Conservation (phyloP, 2,113 vertebrate species). For the Nycticorax nycticorax region DNA sequence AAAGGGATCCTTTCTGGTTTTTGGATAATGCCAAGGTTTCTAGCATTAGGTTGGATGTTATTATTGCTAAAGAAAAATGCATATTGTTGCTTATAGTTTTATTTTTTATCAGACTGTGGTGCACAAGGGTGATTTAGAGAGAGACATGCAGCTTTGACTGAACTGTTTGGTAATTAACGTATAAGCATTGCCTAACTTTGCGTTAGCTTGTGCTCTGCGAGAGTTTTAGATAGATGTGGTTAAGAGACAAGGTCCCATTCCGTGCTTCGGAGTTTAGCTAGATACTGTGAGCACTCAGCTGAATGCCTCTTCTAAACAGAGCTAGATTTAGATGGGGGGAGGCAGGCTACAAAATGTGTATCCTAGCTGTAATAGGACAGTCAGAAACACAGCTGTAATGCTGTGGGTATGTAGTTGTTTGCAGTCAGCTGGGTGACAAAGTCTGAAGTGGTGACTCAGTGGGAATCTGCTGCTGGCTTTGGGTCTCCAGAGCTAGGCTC, state of each 20-base stretch:
- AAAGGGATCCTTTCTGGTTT: neutral
- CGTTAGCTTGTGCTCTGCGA: neutral
- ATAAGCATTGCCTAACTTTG: neutral
- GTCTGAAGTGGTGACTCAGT: neutral
- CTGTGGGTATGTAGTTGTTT: neutral
- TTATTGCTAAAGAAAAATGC: neutral
- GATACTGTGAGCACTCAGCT: neutral
- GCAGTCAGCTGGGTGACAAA: neutral
- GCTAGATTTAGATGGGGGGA: neutral
- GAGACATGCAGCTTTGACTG: neutral
- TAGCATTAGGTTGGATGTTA: neutral
- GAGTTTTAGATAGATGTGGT: neutral
- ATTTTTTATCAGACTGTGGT: neutral
- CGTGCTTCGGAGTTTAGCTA: neutral
- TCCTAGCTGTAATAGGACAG: neutral
- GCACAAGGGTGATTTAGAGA: neutral
- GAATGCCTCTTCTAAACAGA: neutral
- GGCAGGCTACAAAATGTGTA: neutral
- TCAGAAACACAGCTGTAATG: neutral
- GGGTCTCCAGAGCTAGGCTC: neutral
- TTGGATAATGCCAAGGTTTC: neutral
- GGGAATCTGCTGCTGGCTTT: neutral
- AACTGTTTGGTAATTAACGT: neutral
- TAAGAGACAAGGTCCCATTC: neutral
- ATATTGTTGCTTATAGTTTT: neutral